Base-by-base conservation (phyloP, 2,888 invertebrate genomes). In the Eupithecia vulgata region DNA sequence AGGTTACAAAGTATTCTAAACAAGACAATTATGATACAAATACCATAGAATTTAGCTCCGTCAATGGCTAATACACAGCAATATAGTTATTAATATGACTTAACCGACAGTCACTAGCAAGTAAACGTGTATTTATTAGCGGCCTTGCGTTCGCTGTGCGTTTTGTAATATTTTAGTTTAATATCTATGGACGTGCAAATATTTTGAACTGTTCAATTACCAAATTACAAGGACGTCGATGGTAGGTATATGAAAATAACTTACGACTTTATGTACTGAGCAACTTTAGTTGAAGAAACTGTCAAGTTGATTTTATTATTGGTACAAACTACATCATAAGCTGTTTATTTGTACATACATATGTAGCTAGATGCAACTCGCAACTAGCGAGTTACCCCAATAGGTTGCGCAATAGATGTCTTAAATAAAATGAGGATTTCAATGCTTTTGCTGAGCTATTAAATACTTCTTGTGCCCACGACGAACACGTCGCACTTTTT, bases 101-200 rank as follows among this genome's bases (percentile, higher is more conserved):
- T 65, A 40, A 37, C 65, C 25, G 65, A 13, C 65, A 65, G n/a
- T 40, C 25, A n/a, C 62, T 65, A 10, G 40, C 61, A 1, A 65
- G 37, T 40, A 65, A 40, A 65, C 21, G 13, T 65, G 21, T 65
- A 65, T 25, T 65, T 42, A 65, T 42, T 25, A n/a, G 0, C 65
- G 65, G 65, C 65, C 65, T 65, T 65, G 65, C 65, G 15, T 65
- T 65, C 65, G 37, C 65, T 65, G 40, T 35, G n/a, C 35, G 35
- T 25, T 65, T 65, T 65, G 65, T 25, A 65, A 65, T 65, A 42
- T 65, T 64, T 65, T 7, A 61, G 15, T 61, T 17, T 34, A 61
- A 34, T 34, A 61, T 61, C 17, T 52, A 52, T 52, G 15, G 17
- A 65, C 65, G 65, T 52, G 67, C 67, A 67, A 52, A 67, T 67